Base-by-base conservation (phyloP, 2,113 vertebrate genomes). In the Coptodon rendalli region DNA sequence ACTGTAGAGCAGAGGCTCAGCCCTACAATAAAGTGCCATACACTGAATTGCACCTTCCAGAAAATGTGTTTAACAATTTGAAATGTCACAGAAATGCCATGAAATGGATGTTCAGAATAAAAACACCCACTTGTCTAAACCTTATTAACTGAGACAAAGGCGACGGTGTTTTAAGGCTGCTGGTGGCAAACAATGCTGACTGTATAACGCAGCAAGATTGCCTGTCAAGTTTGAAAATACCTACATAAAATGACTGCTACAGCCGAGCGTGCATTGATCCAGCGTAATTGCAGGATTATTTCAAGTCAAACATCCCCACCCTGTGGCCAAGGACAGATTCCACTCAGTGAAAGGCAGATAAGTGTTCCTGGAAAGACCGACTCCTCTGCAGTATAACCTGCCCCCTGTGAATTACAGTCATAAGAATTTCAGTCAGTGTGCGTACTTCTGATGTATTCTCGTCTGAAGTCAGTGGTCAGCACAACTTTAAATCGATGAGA, bases 281-380 rank as follows among this genome's bases (percentile, higher is more conserved):
- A n/a, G 48, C 81, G 43, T 54, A 45, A 53, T 76, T 16, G 38
- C 57, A 53, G 9, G 54, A 81, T 19, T 59, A 91, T 95, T 89
- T 48, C 86, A 57, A 84, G 86, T 82, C 76, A 84, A 93, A 95
- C 89, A 96, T 94, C 92, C 63, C 94, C 95, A 93, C 92, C 95
- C 87, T 92, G 95, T 95, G 95, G 94, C 81, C 56, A 31, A 61
- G 45, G n/a, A 66, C 59, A 78, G 40, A 48, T n/a, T 83, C 86
- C 53, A 40, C 52, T 82, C n/a, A 57, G 5, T 2, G 16, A n/a
- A 59, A 68, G 14, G 27, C 4, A 50, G 5, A 22, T 29, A 27
- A 9, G 12, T 19, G 9, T 90, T 76, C 43, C 56, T 36, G 8
- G 48, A 86, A 43, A 66, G 19, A 36, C 4, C 4, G 8, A 4